Evolutionary conservation across 2,888 invertebrate species (phyloP).

Genomic region (Polydrusus cervinus): DNA sequence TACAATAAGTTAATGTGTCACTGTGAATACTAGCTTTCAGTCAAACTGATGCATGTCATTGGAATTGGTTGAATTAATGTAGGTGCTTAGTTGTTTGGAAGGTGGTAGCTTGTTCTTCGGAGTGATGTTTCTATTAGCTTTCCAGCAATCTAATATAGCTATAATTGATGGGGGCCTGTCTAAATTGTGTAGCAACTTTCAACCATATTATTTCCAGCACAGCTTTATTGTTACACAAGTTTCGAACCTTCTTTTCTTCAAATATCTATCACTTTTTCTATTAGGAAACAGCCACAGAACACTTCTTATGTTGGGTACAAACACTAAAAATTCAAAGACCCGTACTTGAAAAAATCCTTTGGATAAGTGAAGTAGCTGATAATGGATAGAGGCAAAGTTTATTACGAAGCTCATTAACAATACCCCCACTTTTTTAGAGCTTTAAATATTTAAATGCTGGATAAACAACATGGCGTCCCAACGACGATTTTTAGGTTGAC

Average conservation of each 20-base stretch:
- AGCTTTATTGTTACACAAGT: too few relatives aligned
- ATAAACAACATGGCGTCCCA: conserved; percentile 51
- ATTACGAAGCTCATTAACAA: conserved; percentile 45
- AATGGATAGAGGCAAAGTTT: conserved; percentile 34
- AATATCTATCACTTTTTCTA: neutral
- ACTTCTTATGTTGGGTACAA: conserved; percentile 10
- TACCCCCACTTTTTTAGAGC: conserved; percentile 39
- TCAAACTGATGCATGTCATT: conserved; percentile 31
- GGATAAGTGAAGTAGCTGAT: conserved; percentile 40
- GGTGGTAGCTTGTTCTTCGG: neutral
- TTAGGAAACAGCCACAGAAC: neutral
- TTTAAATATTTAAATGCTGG: conserved; percentile 51
- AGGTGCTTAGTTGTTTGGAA: conserved; percentile 1
- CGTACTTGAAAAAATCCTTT: conserved; percentile 36
- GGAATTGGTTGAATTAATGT: conserved; percentile 29
- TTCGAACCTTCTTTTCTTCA: neutral
- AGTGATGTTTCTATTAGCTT: neutral
- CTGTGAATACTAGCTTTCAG: conserved; percentile 22
- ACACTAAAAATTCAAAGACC: conserved; percentile 20
- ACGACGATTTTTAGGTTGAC: conserved; percentile 32
- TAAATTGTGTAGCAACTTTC: neutral
- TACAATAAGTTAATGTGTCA: conserved; percentile 23
- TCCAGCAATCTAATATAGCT: neutral
- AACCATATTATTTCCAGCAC: neutral
- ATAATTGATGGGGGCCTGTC: neutral